Base-by-base conservation (phyloP, 2,797 vertebrate genomes). In the Halcyon chelicuti region DNA sequence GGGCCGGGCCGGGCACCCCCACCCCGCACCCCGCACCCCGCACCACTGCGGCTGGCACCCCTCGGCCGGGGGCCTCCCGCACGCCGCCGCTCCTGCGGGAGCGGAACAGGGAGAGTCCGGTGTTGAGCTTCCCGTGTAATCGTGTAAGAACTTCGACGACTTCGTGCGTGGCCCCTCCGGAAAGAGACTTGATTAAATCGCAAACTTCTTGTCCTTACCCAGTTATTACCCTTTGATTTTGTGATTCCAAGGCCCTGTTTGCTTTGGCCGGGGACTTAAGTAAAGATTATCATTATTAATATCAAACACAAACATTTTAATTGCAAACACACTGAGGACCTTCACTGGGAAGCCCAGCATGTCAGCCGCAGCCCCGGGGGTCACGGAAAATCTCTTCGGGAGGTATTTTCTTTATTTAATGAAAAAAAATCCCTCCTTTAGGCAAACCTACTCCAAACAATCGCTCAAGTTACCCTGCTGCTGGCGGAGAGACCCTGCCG, bases 261-360 rank as follows among this genome's bases (percentile, higher is more conserved):
- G 93, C 96, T 98, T 98, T 97, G 94, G 95, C 87, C 95, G 90
- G 88, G 63, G 94, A 82, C 83, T 97, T 78, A 91, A 86, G 68
- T 94, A 88, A 97, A 97, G 96, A 96, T 97, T 97, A 97, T 96
- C 94, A 81, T 96, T 97, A 97, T 98, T 97, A 97, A 97, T 97
- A 97, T 98, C 95, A 94, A 98, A 97, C 91, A 94, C 96, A 98
- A 98, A 97, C 93, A 97, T 78, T 89, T 94, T 92, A 97, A 98
- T 97, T 96, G 97, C 96, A 97, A 98, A 95, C 95, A 96, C 93
- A 95, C 93, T 35, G 78, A 93, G 60, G 84, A 93, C 92, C 95
- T 95, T 95, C 94, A 62, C 40, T 75, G 80, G 85, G 91, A 96
- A 97, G 84, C 86, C 81, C 88, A 42, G 79, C 66, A 92, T 71